Evolutionary conservation across 2,797 vertebrate species (phyloP).

Genomic region (Enteromius argenteus): DNA sequence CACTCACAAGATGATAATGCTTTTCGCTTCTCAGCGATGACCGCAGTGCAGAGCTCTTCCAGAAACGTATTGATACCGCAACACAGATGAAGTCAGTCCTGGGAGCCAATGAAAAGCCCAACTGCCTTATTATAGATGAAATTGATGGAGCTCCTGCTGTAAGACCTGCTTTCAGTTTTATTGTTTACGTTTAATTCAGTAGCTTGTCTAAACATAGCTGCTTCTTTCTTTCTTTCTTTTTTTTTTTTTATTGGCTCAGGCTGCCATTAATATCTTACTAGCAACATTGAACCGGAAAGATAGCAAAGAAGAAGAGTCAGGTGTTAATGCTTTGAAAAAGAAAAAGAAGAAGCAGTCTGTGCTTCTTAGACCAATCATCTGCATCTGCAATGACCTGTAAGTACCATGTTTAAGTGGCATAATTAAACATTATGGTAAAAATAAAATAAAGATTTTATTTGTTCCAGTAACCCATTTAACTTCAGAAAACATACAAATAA

Average conservation of each 20-base stretch:
- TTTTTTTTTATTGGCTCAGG: conserved; percentile 71
- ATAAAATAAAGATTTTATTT: background rate
- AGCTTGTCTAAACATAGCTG: background rate
- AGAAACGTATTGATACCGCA: conserved; percentile 87
- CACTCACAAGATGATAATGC: background rate
- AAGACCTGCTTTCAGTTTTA: conserved; percentile 44
- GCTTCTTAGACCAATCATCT: conserved; percentile 91
- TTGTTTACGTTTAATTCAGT: background rate
- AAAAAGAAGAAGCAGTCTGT: conserved; percentile 80
- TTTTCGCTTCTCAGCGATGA: conserved; percentile 72
- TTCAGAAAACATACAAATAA: background rate
- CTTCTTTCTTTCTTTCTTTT: conserved; percentile 1
- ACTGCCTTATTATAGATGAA: conserved; percentile 92
- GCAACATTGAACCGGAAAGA: conserved; percentile 85
- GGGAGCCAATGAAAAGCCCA: conserved; percentile 86
- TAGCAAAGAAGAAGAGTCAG: conserved; percentile 59
- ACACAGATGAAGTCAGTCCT: conserved; percentile 96
- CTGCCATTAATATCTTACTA: conserved; percentile 88
- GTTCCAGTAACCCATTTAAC: background rate
- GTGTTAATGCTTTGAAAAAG: conserved; percentile 70
- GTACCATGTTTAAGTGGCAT: conserved; percentile 53
- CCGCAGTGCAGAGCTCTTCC: conserved; percentile 88
- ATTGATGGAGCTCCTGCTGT: conserved; percentile 92
- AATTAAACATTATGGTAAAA: background rate
- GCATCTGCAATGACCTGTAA: conserved; percentile 97